Evolutionary conservation across 2,888 invertebrate species (phyloP).

Genomic region (Acanthococcus lagerstroemiae): DNA sequence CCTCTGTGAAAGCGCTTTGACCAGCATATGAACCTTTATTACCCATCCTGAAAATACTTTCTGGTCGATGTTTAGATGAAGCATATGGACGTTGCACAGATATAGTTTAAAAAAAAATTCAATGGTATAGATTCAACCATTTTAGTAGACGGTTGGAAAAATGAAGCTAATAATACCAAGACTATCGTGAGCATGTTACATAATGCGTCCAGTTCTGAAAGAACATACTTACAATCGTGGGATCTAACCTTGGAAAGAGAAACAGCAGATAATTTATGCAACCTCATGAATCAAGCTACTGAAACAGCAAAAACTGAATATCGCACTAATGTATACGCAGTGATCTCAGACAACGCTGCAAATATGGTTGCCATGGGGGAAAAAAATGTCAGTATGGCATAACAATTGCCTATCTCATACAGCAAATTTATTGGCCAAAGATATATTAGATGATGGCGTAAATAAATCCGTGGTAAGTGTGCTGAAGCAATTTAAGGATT

Average conservation of each 20-base stretch:
- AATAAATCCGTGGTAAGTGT: no score
- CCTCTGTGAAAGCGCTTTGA: conserved; percentile 27
- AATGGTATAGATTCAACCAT: conserved; percentile 14
- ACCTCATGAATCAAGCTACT: no score
- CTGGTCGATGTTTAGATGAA: background rate
- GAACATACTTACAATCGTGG: conserved; percentile 28
- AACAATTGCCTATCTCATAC: conserved; percentile 36
- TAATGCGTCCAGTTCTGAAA: conserved; percentile 7
- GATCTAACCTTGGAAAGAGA: no score
- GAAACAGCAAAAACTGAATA: no score
- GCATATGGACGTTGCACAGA: no score
- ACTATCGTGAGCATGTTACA: conserved; percentile 24
- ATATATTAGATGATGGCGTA: conserved; percentile 16
- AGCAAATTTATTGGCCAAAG: conserved; percentile 36
- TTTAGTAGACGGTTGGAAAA: conserved; percentile 34
- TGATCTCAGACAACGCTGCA: conserved; percentile 37
- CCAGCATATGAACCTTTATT: conserved; percentile 32
- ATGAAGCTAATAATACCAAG: conserved; percentile 26
- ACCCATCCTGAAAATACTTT: conserved; percentile 32
- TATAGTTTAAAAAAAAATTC: no score
- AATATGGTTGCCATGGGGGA: conserved; percentile 36
- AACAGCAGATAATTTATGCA: no score
- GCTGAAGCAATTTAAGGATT: no score
- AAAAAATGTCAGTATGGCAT: conserved; percentile 34
- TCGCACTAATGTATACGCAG: conserved; percentile 34